Evolutionary conservation across 1,140 invertebrate genomes (phyloP).

Genomic region (Proales similis): DNA sequence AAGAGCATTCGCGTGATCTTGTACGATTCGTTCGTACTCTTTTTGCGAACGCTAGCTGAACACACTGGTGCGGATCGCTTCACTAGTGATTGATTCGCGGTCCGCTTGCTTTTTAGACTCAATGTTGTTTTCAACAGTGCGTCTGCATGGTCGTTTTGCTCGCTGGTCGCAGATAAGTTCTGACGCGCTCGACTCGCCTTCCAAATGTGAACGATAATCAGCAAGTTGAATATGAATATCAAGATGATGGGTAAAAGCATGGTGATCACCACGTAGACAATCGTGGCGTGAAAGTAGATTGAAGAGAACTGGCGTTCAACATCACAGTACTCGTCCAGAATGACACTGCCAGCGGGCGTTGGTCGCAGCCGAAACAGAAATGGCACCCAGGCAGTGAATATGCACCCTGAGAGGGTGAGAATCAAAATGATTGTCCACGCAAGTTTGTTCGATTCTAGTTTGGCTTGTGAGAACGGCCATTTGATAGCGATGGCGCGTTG

Average conservation of each 20-base stretch:
- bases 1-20: slow-evolving; percentile 15
- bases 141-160: neutral
- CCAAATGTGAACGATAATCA: slow-evolving; percentile 7
- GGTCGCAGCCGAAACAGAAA: too few species aligned
- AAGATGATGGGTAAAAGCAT: slow-evolving; percentile 26
- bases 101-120: neutral
- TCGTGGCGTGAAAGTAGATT: slow-evolving; percentile 8
- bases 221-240: slow-evolving; percentile 14
- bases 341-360: too few species aligned
- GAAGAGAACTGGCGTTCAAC: slow-evolving; percentile 18
- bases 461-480: slow-evolving; percentile 11
- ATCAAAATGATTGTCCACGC: neutral
- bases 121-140: neutral
- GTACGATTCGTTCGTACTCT: slow-evolving; percentile 14
- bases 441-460: slow-evolving; percentile 25
- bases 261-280: slow-evolving; percentile 25
- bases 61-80: too few species aligned
- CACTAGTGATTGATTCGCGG: neutral
- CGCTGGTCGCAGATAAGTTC: neutral
- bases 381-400: slow-evolving; percentile 26
- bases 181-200: slow-evolving; percentile 1
- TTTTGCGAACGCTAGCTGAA: neutral
- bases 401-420: neutral
- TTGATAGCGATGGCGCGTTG: slow-evolving; percentile 26
- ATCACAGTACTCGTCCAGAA: slow-evolving; percentile 28